These are phyloP conservation scores for Cataglyphis altisquamis DNA, from an alignment of 2,888 invertebrate species.

Conservation along the genomic window DNA sequence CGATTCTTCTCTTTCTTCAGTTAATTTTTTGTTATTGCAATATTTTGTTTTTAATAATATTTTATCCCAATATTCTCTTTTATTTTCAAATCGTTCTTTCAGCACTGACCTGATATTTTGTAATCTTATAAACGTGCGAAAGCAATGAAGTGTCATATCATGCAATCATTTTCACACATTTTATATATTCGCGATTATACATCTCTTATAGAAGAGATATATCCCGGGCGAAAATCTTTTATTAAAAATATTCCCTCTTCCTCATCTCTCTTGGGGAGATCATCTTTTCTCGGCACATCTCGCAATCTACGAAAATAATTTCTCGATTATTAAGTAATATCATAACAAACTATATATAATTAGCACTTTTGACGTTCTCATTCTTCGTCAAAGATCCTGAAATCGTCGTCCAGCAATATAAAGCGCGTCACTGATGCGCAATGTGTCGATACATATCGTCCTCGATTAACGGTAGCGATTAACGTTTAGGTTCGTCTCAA, in stretches of 20 bases:
- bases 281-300: neutral
- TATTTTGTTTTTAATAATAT: neutral
- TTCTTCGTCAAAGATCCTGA: constrained; percentile 25
- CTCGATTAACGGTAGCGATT: neutral
- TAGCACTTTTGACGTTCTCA: constrained; percentile 19
- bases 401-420: neutral
- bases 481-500: constrained; percentile 17
- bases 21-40: constrained; percentile 1
- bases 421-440: constrained; percentile 1
- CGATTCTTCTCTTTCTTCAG: neutral
- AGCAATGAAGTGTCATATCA: neutral
- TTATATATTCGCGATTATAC: neutral
- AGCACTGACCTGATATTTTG: constrained; percentile 9
- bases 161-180: neutral
- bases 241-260: constrained; percentile 19
- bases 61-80: neutral
- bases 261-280: neutral
- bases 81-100: neutral
- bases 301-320: constrained; percentile 26
- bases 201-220: neutral
- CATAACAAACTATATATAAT: constrained; percentile 4
- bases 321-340: constrained; percentile 43
- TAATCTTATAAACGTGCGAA: neutral
- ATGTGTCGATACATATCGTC: neutral
- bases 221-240: constrained; percentile 11